phyloP scores from a whole-genome alignment of 2,113 vertebrate genomes.

The Dascyllus trimaculatus region DNA sequence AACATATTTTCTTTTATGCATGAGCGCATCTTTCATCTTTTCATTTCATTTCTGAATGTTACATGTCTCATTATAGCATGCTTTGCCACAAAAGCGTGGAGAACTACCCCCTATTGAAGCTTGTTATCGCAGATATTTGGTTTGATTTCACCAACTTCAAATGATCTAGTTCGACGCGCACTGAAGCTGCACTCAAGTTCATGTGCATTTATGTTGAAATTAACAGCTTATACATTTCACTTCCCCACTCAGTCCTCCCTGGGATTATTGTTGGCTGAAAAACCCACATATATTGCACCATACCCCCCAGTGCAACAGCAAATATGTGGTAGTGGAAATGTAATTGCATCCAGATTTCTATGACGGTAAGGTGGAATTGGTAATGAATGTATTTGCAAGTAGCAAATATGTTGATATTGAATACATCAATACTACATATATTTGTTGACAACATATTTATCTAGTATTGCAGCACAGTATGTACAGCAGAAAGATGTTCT shows the following conservation, averaged over 20 bases:
- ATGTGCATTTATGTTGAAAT: neutral
- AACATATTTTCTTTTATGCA: constrained; percentile 16
- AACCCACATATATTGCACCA: neutral
- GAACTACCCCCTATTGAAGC: neutral
- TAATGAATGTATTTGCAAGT: neutral
- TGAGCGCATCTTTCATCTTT: neutral
- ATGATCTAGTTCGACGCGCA: neutral
- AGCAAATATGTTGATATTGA: neutral
- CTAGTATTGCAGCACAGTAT: too few relatives aligned
- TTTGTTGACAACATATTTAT: neutral
- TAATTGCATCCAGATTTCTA: neutral
- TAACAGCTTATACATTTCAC: neutral
- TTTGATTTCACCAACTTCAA: neutral
- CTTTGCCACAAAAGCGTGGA: neutral
- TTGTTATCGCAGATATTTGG: neutral
- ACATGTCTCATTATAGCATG: neutral
- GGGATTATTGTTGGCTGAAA: neutral
- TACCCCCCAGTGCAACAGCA: neutral
- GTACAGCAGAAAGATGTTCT: too few relatives aligned
- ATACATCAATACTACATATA: neutral
- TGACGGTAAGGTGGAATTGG: neutral
- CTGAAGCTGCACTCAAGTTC: neutral
- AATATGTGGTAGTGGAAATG: neutral
- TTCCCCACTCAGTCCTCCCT: neutral
- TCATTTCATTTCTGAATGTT: neutral